Percentiles rank a stretch among this genome's conserved stretches.
These are phyloP conservation scores for Crotalus helleri DNA, from an alignment of 2,113 vertebrate species.

Conservation along the genomic window DNA sequence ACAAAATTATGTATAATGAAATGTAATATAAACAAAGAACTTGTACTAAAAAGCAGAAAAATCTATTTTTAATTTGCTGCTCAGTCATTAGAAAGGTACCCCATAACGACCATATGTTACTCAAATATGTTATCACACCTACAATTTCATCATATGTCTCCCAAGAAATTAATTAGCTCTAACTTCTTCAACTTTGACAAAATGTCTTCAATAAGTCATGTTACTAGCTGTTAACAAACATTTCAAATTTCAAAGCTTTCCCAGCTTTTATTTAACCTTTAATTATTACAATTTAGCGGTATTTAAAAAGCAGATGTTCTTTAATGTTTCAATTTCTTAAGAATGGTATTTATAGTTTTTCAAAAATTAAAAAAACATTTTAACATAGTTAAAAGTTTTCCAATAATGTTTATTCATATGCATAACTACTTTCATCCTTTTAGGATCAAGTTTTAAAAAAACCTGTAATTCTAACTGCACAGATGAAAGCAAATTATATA, in stretches of 20 bases:
- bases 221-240: constrained; percentile 73
- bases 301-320: constrained; percentile 76
- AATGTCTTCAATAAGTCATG: constrained; percentile 76
- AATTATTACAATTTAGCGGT: constrained; percentile 74
- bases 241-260: constrained; percentile 75
- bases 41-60: constrained; percentile 61
- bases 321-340: constrained; percentile 60
- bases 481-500: not conserved
- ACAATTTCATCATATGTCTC: constrained; percentile 81
- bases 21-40: constrained; percentile 68
- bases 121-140: constrained; percentile 84
- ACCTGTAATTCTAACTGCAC: not conserved
- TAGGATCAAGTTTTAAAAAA: not conserved
- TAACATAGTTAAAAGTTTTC: not conserved
- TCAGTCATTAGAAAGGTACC: constrained; percentile 81
- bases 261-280: constrained; percentile 80
- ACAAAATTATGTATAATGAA: constrained; percentile 56
- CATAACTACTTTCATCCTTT: not conserved
- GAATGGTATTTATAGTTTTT: constrained; percentile 32
- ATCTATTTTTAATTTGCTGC: constrained; percentile 76
- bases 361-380: constrained; percentile 3
- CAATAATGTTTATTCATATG: not conserved
- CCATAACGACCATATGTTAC: constrained; percentile 80
- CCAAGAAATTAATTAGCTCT: constrained; percentile 83
- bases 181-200: constrained; percentile 85